phyloP scores from a whole-genome alignment of 2,113 vertebrate genomes.

The Eudyptes chrysolophus region DNA sequence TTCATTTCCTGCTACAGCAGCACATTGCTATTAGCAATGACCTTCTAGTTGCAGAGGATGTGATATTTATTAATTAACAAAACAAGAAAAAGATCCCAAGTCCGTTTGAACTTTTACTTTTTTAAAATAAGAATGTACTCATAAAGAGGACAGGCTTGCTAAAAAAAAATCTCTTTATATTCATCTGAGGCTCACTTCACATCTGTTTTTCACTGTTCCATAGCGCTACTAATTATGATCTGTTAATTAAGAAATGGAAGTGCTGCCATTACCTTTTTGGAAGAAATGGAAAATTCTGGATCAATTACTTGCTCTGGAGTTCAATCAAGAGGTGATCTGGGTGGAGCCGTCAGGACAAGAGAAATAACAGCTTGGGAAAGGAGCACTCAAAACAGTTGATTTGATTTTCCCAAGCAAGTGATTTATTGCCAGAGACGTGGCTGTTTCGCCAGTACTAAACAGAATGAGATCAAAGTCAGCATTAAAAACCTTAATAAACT shows the following conservation, averaged over 20 bases:
- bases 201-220: background rate
- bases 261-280: background rate
- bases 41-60: conserved; percentile 55
- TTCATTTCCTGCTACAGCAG: conserved; percentile 54
- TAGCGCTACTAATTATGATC: background rate
- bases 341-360: background rate
- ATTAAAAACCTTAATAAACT: background rate
- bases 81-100: conserved; percentile 1
- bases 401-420: background rate
- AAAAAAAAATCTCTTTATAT: background rate
- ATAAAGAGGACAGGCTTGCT: background rate
- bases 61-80: conserved; percentile 63
- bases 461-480: background rate
- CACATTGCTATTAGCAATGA: conserved; percentile 33
- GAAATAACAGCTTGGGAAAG: background rate
- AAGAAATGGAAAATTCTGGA: background rate
- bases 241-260: conserved; percentile 41
- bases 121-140: background rate
- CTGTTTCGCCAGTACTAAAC: background rate
- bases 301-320: background rate
- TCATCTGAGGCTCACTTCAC: background rate
- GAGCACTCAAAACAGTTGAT: background rate
- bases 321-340: background rate
- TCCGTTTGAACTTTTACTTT: background rate
- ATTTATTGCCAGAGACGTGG: background rate